These are phyloP conservation scores for Lacanobia wlatinum DNA, from an alignment of 2,888 invertebrate species.

Conservation along the genomic window DNA sequence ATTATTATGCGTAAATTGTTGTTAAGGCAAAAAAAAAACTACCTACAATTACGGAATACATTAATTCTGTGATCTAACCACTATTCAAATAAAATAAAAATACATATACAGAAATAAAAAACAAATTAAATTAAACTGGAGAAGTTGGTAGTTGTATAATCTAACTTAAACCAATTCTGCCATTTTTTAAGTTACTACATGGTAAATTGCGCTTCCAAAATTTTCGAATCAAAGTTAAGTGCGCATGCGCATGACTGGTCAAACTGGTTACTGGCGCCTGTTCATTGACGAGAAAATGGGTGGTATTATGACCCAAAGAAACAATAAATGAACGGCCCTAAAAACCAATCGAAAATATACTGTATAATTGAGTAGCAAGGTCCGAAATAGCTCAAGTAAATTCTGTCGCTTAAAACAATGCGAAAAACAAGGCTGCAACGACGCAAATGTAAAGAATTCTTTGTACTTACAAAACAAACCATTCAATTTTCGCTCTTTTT, in stretches of 20 bases:
- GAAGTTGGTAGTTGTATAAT: not conserved
- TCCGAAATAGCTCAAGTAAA: conserved; percentile 16
- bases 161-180: not conserved
- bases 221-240: conserved; percentile 49
- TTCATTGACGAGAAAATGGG: conserved; percentile 80
- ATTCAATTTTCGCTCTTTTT: conserved; percentile 72
- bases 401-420: conserved; percentile 26
- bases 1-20: no score
- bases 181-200: not conserved
- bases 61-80: no score
- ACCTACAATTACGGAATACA: no score
- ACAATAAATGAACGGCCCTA: conserved; percentile 63
- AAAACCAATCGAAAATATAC: conserved; percentile 45
- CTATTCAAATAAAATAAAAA: no score
- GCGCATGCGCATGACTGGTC: conserved; percentile 67
- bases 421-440: conserved; percentile 42
- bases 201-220: conserved; percentile 42
- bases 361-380: accelerated
- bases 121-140: not conserved
- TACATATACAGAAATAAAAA: not conserved
- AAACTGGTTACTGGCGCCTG: conserved; percentile 80
- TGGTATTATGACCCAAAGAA: conserved; percentile 70
- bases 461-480: conserved; percentile 67
- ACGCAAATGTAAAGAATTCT: conserved; percentile 74
- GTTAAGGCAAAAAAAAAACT: no score